Evolutionary conservation across 2,113 vertebrate genomes (phyloP), one percentile per base, ranked within the genome.

Genomic region (Anhinga anhinga): DNA sequence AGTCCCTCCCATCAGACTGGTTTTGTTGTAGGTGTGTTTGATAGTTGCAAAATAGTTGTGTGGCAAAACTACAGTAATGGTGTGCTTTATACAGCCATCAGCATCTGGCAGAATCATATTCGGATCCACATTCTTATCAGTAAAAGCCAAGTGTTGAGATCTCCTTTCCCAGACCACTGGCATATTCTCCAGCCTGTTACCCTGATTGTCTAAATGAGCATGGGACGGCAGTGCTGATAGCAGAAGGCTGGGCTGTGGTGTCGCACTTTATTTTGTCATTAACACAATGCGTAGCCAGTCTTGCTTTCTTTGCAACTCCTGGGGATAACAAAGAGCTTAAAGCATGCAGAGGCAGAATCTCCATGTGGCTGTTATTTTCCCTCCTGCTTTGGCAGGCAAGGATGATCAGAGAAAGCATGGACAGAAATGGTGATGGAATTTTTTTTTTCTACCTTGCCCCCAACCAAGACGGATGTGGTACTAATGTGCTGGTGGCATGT

Each of bases 1-100:
- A 91, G 67, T 77, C 84, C 82, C 91, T 96, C 89, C 89, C 62
- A 91, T 90, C 74, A 44, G 71, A 71, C 59, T 95, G 89, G 71
- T 91, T 97, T 96, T 93, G 29, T 66, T 83, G 74, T 91, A 95
- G 94, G 86, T 77, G 74, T 88, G 65, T 90, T 95, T 91, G 59
- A 47, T 93, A 73, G 66, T 89, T 97, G 87, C 84, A 94, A 85
- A 95, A 97, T 3, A 90, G 55, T 66, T 90, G 62, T 42, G 88
- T 82, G 84, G 82, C 73, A 91, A 58, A 91, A 14, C 40, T 55
- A 3, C 34, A 26, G 45, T 14, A 16, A 20, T 90, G 82, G 17
- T 86, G 78, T 80, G 89, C 84, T 87, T 80, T 90, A 78, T 82
- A 20, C 23, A 73, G 81, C 58, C 13, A 13, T 76, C 88, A 69